Evolutionary conservation across 2,888 invertebrate species (phyloP).

Genomic region (Rotaria magnacalcarata): DNA sequence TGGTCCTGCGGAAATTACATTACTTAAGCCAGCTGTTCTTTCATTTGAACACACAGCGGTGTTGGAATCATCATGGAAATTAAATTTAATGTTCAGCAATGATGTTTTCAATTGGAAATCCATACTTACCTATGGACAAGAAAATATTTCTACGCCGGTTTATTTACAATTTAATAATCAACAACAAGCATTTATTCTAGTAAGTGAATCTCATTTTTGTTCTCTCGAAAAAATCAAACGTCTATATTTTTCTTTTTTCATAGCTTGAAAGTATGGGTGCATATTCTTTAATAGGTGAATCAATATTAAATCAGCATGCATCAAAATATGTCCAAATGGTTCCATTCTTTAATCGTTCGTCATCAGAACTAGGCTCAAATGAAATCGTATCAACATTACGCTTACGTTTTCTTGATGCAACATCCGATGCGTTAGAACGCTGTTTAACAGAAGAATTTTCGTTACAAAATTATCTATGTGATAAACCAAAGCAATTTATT

Average conservation of each 20-base stretch:
- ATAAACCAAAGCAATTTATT: constrained; percentile 22
- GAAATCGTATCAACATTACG: not conserved
- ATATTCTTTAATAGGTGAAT: constrained; percentile 9
- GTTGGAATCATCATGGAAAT: constrained; percentile 41
- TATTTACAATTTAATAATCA: constrained; percentile 19
- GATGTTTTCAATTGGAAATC: constrained; percentile 6
- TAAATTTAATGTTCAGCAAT: not conserved
- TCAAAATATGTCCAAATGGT: constrained; percentile 20
- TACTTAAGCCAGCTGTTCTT: constrained; percentile 40
- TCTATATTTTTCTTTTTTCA: not conserved
- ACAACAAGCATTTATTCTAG: constrained; percentile 3
- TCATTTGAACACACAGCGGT: constrained; percentile 40
- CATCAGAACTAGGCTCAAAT: no score
- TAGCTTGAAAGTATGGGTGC: constrained; percentile 14
- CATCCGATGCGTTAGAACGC: not conserved
- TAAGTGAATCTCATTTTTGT: not conserved
- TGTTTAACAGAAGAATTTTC: not conserved
- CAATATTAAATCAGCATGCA: not conserved
- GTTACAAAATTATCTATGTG: not conserved
- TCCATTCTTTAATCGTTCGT: not conserved
- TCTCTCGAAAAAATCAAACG: no score
- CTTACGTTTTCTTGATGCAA: not conserved
- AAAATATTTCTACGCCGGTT: constrained; percentile 25
- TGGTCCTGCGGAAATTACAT: constrained; percentile 14
- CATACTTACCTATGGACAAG: constrained; percentile 4